These are phyloP conservation scores for Cyanocitta stelleri DNA, from an alignment of 2,113 vertebrate species.

Conservation along the genomic window DNA sequence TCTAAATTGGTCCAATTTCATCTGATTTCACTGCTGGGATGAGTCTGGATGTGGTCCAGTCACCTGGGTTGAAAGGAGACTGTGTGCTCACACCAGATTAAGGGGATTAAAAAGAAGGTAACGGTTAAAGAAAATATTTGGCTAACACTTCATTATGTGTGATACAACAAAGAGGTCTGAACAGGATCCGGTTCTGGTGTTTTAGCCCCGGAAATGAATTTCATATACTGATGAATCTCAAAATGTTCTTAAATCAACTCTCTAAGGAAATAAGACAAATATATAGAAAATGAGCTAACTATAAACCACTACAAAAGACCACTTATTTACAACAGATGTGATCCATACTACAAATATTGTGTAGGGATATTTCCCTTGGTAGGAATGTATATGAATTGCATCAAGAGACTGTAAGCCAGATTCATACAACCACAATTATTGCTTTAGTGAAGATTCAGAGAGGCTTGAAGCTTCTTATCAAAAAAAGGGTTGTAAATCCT, in stretches of 20 bases:
- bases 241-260: not conserved
- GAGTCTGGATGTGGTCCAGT: not conserved
- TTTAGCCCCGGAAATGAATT: not conserved
- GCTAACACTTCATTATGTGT: not conserved
- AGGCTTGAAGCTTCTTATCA: slow-evolving; percentile 32
- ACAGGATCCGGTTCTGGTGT: not conserved
- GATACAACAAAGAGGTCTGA: not conserved
- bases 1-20: not conserved
- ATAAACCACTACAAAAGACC: not conserved
- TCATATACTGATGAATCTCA: not conserved
- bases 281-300: not conserved
- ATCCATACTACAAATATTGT: not conserved
- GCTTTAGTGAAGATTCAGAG: slow-evolving; percentile 13
- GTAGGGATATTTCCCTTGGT: not conserved
- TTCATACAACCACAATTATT: not conserved
- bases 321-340: not conserved
- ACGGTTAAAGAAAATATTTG: not conserved
- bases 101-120: not conserved
- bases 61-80: not conserved
- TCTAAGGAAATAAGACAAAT: not conserved
- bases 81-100: not conserved
- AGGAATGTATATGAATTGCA: not conserved
- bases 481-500: slow-evolving; percentile 35
- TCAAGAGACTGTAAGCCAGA: not conserved
- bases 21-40: not conserved